Evolutionary conservation across 2,888 invertebrate species (phyloP), one percentile per base, ranked within the genome.

Genomic region (Plutella xylostella): DNA sequence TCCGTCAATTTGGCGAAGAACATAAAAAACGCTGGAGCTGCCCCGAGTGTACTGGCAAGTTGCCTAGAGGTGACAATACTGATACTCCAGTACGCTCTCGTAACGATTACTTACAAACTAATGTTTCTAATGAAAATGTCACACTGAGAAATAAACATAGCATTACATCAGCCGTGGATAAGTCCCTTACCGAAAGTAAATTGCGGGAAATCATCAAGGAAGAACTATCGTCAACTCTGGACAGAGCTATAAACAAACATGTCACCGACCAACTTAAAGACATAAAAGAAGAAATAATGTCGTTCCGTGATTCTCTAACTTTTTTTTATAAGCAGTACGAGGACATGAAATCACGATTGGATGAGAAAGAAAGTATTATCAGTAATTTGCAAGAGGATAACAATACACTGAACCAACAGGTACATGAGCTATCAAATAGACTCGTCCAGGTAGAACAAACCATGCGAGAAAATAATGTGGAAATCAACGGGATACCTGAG

Each of bases 151-250:
- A n/a, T n/a, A n/a, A n/a, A n/a, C n/a, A n/a, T n/a, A n/a, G n/a
- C n/a, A n/a, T n/a, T n/a, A n/a, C n/a, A n/a, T n/a, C n/a, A 15
- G 22, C 46, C 50, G 53, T 25, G 9, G 25, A 25, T 11, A 25
- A 25, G 25, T 5, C 25, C 11, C 30, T 14, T 4, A 12, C 30
- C 3, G 30, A 30, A n/a, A 14, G 12, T 30, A 30, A 30, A 4
- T 30, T 30, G 12, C 30, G 12, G 12, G 30, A 30, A 12, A 11
- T 30, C 4, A 30, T 30, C 4, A 11, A 14, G 30, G n/a, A 7
- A 31, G 31, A 31, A 15, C n/a, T 31, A 14, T n/a, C 31, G 2
- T 14, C n/a, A 14, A 5, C 31, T n/a, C n/a, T 31, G 5, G n/a
- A 31, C 9, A 9, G 14, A 3, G n/a, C n/a, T 4, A 14, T 31